Evolutionary conservation across 1,140 invertebrate genomes (phyloP).

Genomic region (Asobara japonica): DNA sequence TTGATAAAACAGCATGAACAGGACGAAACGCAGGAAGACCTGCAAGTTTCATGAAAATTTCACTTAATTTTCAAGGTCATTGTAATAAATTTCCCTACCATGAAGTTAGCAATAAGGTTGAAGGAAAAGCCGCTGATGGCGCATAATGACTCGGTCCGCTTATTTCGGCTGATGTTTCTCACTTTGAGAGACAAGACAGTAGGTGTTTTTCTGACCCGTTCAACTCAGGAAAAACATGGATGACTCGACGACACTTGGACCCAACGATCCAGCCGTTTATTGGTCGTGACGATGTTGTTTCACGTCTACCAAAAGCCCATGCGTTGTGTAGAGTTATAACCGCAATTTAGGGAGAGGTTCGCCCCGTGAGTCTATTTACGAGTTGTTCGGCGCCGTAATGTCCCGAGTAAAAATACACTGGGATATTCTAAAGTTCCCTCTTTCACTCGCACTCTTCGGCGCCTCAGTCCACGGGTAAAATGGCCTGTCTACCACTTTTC

Average conservation of each 20-base stretch:
- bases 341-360: constrained; percentile 37
- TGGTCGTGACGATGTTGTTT: constrained; percentile 2
- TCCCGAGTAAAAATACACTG: constrained; percentile 67
- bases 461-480: not conserved
- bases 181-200: not conserved
- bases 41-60: too few relatives aligned
- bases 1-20: too few relatives aligned
- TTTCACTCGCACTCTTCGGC: constrained; percentile 25
- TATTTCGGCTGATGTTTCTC: too few relatives aligned
- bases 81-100: too few relatives aligned
- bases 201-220: not conserved
- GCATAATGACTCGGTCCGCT: too few relatives aligned
- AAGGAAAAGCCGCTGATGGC: too few relatives aligned
- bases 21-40: too few relatives aligned
- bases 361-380: constrained; percentile 64
- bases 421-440: constrained; percentile 37
- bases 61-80: too few relatives aligned
- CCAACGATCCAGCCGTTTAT: not conserved
- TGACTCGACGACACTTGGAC: constrained; percentile 2
- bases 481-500: not conserved
- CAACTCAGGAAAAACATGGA: not conserved
- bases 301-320: constrained; percentile 7
- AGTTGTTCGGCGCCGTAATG: constrained; percentile 68
- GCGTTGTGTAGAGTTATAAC: constrained; percentile 21
- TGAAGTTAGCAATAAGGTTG: too few relatives aligned